phyloP scores from a whole-genome alignment of 1,140 invertebrate genomes.

The Caenorhabditis elegans region DNA sequence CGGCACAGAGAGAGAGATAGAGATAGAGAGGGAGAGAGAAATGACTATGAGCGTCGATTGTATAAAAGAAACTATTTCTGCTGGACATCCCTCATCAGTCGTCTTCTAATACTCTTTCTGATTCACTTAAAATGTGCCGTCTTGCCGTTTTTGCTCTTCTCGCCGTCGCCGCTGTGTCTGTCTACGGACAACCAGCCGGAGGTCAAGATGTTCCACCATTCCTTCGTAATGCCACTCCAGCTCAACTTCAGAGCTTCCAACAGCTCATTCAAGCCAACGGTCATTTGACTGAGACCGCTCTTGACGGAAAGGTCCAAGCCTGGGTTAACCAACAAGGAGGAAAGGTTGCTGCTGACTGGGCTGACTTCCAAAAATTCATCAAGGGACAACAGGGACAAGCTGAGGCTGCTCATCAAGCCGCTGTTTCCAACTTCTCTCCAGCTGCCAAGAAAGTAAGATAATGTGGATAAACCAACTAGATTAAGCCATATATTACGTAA shows the following conservation, averaged over 20 bases:
- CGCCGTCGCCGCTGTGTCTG: conserved; percentile 23
- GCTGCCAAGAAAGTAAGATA: conserved; percentile 51
- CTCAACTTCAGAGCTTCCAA: conserved; percentile 43
- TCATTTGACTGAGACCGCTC: conserved; percentile 51
- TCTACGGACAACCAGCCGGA: background rate
- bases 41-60: background rate
- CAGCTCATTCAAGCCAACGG: conserved; percentile 39
- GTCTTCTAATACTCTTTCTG: conserved; percentile 25
- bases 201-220: conserved; percentile 44
- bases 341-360: conserved; percentile 16
- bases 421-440: conserved; percentile 53
- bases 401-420: conserved; percentile 55
- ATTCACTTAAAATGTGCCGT: background rate
- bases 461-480: background rate
- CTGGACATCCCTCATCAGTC: background rate
- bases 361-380: conserved; percentile 51
- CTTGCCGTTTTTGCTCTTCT: conserved; percentile 28
- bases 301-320: conserved; percentile 52
- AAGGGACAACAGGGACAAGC: conserved; percentile 50
- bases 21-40: too few species aligned
- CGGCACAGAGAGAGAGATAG: conserved; percentile 33
- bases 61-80: conserved; percentile 14
- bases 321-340: conserved; percentile 51
- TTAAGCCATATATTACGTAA: background rate
- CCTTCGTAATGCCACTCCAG: conserved; percentile 50